These are phyloP conservation scores for Morone chrysops DNA, from an alignment of 2,113 vertebrate genomes.

Conservation along the genomic window DNA sequence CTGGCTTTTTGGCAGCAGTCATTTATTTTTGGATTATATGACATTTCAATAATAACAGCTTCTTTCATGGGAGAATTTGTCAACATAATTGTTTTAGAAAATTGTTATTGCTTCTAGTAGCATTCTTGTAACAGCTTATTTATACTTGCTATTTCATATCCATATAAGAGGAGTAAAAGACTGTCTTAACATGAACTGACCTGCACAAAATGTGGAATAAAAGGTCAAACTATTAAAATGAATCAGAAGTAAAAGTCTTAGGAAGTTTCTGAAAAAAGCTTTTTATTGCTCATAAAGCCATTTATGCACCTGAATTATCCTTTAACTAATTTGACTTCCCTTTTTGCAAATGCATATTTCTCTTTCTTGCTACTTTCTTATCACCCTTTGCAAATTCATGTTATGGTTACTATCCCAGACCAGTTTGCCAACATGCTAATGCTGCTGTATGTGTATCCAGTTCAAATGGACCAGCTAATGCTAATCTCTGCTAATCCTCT, in stretches of 20 bases:
- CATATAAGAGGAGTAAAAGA: constrained; percentile 4
- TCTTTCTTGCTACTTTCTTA: not conserved
- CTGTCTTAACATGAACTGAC: not conserved
- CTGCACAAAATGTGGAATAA: not conserved
- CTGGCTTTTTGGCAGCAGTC: constrained; percentile 34
- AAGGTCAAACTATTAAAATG: constrained; percentile 9
- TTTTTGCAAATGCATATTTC: constrained; percentile 2
- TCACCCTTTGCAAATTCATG: constrained; percentile 35
- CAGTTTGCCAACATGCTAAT: constrained; percentile 56
- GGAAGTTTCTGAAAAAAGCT: not conserved
- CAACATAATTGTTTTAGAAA: constrained; percentile 10
- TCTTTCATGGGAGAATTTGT: not conserved
- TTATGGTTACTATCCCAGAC: constrained; percentile 38
- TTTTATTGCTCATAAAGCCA: constrained; percentile 2
- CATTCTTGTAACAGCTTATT: not conserved
- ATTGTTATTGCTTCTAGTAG: not conserved
- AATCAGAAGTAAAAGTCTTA: constrained; percentile 6
- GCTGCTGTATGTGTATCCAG: constrained; percentile 63
- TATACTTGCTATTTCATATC: not conserved
- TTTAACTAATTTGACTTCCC: not conserved
- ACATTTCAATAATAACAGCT: constrained; percentile 37
- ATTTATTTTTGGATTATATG: constrained; percentile 34
- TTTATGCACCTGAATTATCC: not conserved
- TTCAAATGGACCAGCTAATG: constrained; percentile 79
- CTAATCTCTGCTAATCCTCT: constrained; percentile 79